Evolutionary conservation across 2,888 invertebrate genomes (phyloP).

Genomic region (Zaprionus bogoriensis): DNA sequence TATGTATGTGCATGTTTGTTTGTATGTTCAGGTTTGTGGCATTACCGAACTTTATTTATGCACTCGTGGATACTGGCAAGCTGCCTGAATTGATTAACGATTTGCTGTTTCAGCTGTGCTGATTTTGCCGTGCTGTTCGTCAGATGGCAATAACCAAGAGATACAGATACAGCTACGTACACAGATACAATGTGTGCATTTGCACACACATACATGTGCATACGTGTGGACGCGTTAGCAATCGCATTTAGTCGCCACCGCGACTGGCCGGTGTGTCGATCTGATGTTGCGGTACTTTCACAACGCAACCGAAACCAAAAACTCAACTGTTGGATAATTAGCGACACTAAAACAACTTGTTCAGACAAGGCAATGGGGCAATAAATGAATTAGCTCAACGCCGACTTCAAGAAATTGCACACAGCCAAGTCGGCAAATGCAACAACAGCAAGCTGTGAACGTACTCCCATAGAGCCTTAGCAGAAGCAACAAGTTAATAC

Average conservation of each 20-base stretch:
- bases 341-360: constrained; percentile 60
- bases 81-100: constrained; percentile 57
- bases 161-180: constrained; percentile 26
- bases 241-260: constrained; percentile 40
- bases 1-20: background rate
- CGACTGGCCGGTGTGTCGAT: constrained; percentile 14
- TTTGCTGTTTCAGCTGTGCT: constrained; percentile 55
- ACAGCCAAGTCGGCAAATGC: constrained; percentile 16
- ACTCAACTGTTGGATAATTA: constrained; percentile 60
- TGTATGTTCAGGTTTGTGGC: background rate
- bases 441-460: background rate
- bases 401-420: constrained; percentile 38
- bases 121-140: constrained; percentile 32
- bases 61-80: constrained; percentile 29
- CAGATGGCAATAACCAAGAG: constrained; percentile 44
- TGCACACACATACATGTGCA: constrained; percentile 4
- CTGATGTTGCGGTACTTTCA: constrained; percentile 57
- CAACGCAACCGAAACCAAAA: constrained; percentile 54
- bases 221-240: constrained; percentile 9
- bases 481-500: background rate
- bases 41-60: constrained; percentile 44
- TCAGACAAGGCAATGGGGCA: constrained; percentile 56
- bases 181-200: background rate
- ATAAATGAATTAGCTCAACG: constrained; percentile 59
- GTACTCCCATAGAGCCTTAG: background rate